A percentile compares a stretch with the other conserved stretches of the same genome.
These are phyloP conservation scores for Tyrannus savana DNA, from an alignment of 2,113 vertebrate genomes.

Conservation along the genomic window DNA sequence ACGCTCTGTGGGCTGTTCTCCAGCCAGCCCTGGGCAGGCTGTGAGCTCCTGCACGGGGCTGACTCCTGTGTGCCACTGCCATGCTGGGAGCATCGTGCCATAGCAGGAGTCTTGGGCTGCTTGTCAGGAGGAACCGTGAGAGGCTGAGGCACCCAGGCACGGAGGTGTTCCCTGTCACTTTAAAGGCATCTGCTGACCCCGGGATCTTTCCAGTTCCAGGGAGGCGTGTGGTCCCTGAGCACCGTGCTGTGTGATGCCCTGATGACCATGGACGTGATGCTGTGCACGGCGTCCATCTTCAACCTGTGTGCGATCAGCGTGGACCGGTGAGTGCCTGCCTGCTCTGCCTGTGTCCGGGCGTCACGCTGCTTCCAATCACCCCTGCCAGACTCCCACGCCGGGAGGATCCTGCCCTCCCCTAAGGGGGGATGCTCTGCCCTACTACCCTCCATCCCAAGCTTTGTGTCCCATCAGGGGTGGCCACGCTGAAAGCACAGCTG, in stretches of 20 bases:
- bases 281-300: constrained; percentile 94
- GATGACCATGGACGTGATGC: constrained; percentile 96
- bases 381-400: rapidly evolving
- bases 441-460: too few relatives aligned
- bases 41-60: background rate
- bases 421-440: background rate
- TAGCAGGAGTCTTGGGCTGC: background rate
- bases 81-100: rapidly evolving
- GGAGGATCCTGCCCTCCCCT: background rate
- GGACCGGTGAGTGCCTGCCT: constrained; percentile 80
- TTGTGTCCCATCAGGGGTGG: background rate
- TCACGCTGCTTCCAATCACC: background rate
- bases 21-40: background rate
- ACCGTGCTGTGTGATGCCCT: constrained; percentile 84
- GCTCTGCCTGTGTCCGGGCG: background rate
- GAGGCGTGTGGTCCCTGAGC: constrained; percentile 87
- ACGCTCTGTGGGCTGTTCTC: background rate
- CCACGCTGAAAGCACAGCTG: background rate
- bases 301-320: constrained; percentile 94
- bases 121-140: background rate
- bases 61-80: background rate
- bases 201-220: constrained; percentile 83
- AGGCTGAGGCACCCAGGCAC: background rate
- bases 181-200: background rate
- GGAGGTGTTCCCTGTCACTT: rapidly evolving